A percentile compares a stretch with the other conserved stretches of the same genome.
These are phyloP conservation scores for Pantherophis vulpinus DNA, from an alignment of 2,797 vertebrate species.

Conservation along the genomic window DNA sequence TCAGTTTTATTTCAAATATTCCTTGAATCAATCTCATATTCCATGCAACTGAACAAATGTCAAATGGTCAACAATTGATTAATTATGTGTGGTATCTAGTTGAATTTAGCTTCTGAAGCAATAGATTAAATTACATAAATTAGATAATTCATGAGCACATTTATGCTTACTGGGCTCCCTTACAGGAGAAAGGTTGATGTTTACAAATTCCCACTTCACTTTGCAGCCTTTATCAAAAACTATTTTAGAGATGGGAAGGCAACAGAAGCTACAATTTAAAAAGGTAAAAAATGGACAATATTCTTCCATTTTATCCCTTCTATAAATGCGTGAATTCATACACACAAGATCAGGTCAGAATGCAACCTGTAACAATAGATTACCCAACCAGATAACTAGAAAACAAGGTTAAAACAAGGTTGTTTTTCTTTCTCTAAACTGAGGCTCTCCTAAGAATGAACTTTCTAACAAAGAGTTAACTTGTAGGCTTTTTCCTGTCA, in stretches of 20 bases:
- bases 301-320: not conserved
- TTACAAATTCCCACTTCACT: not conserved
- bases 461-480: too few relatives aligned
- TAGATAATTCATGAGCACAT: not conserved
- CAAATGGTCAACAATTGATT: not conserved
- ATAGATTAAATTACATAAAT: not conserved
- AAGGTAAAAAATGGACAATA: not conserved
- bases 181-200: not conserved
- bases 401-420: not conserved
- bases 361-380: not conserved
- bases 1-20: not conserved
- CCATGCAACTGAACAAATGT: not conserved
- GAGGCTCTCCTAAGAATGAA: not conserved
- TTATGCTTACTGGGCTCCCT: not conserved
- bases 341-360: not conserved
- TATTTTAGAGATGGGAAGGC: not conserved
- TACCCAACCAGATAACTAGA: not conserved
- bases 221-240: not conserved
- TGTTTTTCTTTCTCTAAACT: not conserved
- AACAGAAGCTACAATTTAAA: not conserved
- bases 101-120: not conserved
- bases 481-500: not conserved
- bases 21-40: not conserved
- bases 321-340: not conserved
- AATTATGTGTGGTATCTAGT: not conserved